Evolutionary conservation across 2,797 vertebrate species (phyloP).

Genomic region (Xyrichtys novacula): DNA sequence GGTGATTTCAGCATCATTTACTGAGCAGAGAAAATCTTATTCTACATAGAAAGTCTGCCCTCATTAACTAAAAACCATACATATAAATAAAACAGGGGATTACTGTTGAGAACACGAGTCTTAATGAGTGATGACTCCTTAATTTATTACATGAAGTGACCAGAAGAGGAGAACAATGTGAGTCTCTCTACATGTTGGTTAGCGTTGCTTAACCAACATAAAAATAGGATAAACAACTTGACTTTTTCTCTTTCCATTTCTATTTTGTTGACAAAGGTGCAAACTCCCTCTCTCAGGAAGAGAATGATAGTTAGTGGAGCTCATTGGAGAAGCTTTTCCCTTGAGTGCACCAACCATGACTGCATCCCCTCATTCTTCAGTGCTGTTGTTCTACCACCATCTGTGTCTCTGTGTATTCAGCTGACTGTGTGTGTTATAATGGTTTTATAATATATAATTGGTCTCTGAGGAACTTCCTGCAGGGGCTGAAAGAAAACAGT

Average conservation of each 20-base stretch:
- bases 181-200: too few species aligned
- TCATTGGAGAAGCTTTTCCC: not conserved
- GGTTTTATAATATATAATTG: conserved; percentile 10
- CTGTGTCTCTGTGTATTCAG: not conserved
- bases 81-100: too few species aligned
- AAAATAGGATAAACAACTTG: too few species aligned
- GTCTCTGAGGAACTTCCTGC: conserved; percentile 7
- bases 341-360: not conserved
- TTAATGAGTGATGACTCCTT: too few species aligned
- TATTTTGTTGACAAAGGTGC: not conserved
- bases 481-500: not conserved
- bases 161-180: too few species aligned
- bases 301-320: not conserved
- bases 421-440: conserved; percentile 19
- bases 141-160: too few species aligned
- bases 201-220: too few species aligned
- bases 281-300: not conserved
- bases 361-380: not conserved
- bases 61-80: too few species aligned
- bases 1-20: too few species aligned
- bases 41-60: too few species aligned
- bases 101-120: too few species aligned
- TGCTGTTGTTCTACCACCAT: conserved; percentile 3
- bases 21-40: too few species aligned
- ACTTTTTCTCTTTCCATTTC: not conserved